Conservation (phyloP, 2,113 vertebrate species). For the Crotalus helleri region DNA sequence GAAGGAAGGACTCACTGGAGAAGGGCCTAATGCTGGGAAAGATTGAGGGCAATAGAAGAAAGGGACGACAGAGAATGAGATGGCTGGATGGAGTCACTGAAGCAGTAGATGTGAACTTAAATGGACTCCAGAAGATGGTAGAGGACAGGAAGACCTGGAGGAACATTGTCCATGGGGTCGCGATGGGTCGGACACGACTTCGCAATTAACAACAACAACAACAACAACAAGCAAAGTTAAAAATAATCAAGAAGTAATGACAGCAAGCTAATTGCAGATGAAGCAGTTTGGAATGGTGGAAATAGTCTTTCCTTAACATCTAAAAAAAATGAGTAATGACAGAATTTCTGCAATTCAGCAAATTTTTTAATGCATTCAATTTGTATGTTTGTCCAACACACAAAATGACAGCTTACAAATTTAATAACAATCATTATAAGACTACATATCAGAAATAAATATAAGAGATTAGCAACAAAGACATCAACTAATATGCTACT, state of each 20-base stretch:
- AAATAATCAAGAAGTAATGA: neutral
- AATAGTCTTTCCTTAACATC: neutral
- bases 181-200: too few relatives aligned
- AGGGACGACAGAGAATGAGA: too few relatives aligned
- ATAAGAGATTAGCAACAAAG: neutral
- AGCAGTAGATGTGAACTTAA: too few relatives aligned
- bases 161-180: too few relatives aligned
- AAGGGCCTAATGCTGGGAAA: too few relatives aligned
- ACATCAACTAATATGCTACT: neutral
- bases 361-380: neutral
- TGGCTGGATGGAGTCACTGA: too few relatives aligned
- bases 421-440: neutral
- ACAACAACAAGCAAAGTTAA: neutral
- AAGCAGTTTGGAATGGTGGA: neutral
- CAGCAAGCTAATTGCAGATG: neutral
- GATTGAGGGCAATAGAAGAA: too few relatives aligned
- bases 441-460: neutral
- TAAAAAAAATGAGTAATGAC: neutral
- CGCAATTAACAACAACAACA: too few relatives aligned
- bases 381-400: neutral
- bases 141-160: too few relatives aligned
- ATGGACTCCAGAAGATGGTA: too few relatives aligned
- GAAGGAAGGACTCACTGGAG: too few relatives aligned
- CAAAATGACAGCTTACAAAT: neutral
- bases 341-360: neutral